Evolutionary conservation across 2,888 invertebrate species (phyloP), one percentile per base, ranked within the genome.

Genomic region (Keiferia lycopersicella): DNA sequence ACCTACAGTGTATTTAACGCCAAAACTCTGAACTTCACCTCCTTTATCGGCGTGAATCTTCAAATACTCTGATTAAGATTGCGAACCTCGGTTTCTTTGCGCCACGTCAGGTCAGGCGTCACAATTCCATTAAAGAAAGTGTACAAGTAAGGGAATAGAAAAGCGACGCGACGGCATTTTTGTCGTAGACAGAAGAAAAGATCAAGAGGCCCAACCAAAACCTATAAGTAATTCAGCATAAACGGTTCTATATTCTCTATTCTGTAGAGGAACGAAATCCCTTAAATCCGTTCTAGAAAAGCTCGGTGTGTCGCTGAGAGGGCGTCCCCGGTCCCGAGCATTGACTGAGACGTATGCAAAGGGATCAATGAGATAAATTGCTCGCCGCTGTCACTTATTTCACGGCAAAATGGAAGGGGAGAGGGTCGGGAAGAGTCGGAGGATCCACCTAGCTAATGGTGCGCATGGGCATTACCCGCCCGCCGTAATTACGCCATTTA

Each of bases 361-460:
- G 83, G 87, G 88, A 87, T 88, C 87, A 88, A 87, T 87, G 82
- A 86, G 87, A 89, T 84, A 84, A 83, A 89, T 89, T 82, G 83
- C 82, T 79, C 78, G 75, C 77, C 81, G 76, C 81, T 84, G 83
- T 84, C 87, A 84, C 84, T 87, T 86, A 83, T 84, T 84, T 83
- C 77, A 80, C 80, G 77, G 77, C 73, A 71, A 79, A 80, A 80
- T 78, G 77, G 81, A 78, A 78, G 70, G 66, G 66, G 65, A 66
- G 57, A 64, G 62, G 61, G 51, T 61, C 60, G 61, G 61, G 30
- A 22, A 20, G 70, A 67, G 66, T 71, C 50, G 73, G 66, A 71
- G 73, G 73, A 74, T 70, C 69, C 72, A 72, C 70, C 69, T 65
- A 74, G 70, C 71, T 83, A 84, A 85, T 85, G 82, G 78, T 84